Base-by-base conservation (phyloP, 2,888 invertebrate genomes). In the Andrena flavipes region DNA sequence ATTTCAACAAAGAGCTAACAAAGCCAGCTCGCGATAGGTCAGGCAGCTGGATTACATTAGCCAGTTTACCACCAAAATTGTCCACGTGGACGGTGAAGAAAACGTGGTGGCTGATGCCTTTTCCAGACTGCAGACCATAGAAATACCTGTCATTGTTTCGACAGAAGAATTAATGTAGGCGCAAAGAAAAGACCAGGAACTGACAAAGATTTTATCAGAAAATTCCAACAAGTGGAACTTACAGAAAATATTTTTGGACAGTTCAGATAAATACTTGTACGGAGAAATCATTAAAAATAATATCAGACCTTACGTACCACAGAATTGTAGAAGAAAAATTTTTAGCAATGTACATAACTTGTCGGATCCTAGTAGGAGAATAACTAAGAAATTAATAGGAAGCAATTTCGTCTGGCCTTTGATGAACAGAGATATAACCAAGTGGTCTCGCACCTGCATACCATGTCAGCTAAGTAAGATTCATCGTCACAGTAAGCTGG, bases 21-120 rank as follows among this genome's bases (percentile, higher is more conserved):
- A 29, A 3, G 29, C 3, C 4, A 84, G 80, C 5, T 88, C 86
- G 0, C 42, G 85, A n/a, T 86, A 90, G 71, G 20, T 67, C 0
- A 60, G 86, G 0, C 86, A 89, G 0, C 71, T 92, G 7, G 82
- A 87, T 30, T 88, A 70, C 56, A 89, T 91, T 7, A 60, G 84
- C 0, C 87, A 79, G 51, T 84, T 87, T 13, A 35, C 10, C 20
- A 90, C 87, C 0, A 79, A 56, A 0, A 65, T 76, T 0, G 13
- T 4, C 6, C 49, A 79, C 10, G n/a, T 76, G 0, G 10, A 8
- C 0, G 89, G 90, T 0, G 0, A 16, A 2, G 76, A 82, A 0
- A 91, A 91, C 20, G 51, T 76, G 1, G 87, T 88, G 0, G 90
- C 90, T 0, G 90, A 91, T 67, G 76, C 88, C 0, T 63, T 91